Percentiles rank a stretch among this genome's conserved stretches.
These are phyloP conservation scores for Ceriagrion tenellum DNA, from an alignment of 2,888 invertebrate genomes.

Conservation along the genomic window DNA sequence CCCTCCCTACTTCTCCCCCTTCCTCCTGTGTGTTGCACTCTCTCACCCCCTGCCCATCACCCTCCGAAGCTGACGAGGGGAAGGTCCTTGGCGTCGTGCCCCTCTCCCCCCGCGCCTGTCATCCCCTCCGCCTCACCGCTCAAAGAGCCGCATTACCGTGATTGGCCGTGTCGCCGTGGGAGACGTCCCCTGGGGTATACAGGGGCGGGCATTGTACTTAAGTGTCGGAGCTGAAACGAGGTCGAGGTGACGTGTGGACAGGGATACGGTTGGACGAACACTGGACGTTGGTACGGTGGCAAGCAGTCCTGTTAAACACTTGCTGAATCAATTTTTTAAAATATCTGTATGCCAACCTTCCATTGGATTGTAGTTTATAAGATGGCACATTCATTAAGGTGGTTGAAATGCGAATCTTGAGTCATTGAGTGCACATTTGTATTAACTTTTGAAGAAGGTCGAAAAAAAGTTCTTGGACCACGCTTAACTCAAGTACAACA, in stretches of 20 bases:
- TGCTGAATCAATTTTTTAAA: too few relatives aligned
- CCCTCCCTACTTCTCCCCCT: background rate
- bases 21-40: background rate
- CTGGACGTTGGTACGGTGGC: too few relatives aligned
- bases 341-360: too few relatives aligned
- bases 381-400: too few relatives aligned
- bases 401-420: too few relatives aligned
- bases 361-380: too few relatives aligned
- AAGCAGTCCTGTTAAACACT: too few relatives aligned
- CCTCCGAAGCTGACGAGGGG: background rate
- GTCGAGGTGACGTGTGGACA: background rate
- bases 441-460: too few relatives aligned
- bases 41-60: background rate
- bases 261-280: background rate
- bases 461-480: too few relatives aligned
- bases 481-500: too few relatives aligned
- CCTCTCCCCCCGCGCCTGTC: background rate
- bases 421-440: too few relatives aligned
- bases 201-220: background rate
- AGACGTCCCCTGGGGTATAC: background rate
- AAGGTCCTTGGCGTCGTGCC: background rate
- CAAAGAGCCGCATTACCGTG: slow-evolving; percentile 5
- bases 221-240: background rate
- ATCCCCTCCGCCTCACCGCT: background rate
- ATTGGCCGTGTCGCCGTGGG: background rate